A percentile compares a stretch with the other conserved stretches of the same genome.
Evolutionary conservation across 2,888 invertebrate species (phyloP).

Genomic region (Pelosia muscerda): DNA sequence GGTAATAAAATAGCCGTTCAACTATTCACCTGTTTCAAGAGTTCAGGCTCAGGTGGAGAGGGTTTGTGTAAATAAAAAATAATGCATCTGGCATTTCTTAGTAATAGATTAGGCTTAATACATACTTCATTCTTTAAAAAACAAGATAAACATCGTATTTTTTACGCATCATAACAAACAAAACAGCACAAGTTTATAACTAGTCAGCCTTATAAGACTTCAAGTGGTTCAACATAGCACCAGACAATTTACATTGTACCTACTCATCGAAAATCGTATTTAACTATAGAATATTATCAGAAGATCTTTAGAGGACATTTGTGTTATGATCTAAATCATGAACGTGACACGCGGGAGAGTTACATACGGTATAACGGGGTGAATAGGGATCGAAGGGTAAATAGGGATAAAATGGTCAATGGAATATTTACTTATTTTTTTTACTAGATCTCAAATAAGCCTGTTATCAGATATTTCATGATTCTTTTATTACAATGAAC

Average conservation of each 20-base stretch:
- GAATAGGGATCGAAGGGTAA: too few species aligned
- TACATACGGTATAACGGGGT: too few species aligned
- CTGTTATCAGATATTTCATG: too few species aligned
- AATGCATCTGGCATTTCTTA: background rate
- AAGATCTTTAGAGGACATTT: background rate
- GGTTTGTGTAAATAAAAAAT: too few species aligned
- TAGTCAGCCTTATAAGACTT: conserved; percentile 73
- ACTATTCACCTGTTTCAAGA: too few species aligned
- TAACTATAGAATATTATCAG: background rate
- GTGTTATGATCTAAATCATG: background rate
- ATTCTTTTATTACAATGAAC: too few species aligned
- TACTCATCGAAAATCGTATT: background rate
- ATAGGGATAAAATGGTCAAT: too few species aligned
- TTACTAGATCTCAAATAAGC: too few species aligned
- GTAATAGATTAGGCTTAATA: background rate
- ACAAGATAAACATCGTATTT: background rate
- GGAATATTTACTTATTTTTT: too few species aligned
- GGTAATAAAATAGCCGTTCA: too few species aligned
- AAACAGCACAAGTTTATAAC: conserved; percentile 45
- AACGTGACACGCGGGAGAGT: background rate
- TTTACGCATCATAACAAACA: conserved; percentile 10
- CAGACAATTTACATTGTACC: background rate
- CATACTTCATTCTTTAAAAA: background rate
- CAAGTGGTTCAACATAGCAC: conserved; percentile 15
- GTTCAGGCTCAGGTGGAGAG: background rate